Percentiles rank a stretch among this genome's conserved stretches.
Conservation (phyloP, 2,888 invertebrate genomes). For the Nomada ferruginata region DNA sequence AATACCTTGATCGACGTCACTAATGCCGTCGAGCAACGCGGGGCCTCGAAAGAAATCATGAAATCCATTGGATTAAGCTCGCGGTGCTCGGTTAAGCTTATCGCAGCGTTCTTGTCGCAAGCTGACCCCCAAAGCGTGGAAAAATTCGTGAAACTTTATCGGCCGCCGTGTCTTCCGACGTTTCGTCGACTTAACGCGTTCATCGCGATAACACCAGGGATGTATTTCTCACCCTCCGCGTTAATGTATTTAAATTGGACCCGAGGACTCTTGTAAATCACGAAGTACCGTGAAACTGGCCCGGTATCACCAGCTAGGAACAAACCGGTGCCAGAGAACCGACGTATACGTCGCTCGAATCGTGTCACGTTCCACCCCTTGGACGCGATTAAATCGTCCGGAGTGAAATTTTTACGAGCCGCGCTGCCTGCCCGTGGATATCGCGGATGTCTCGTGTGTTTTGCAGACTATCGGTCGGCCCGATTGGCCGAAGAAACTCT, state of each 20-base stretch:
- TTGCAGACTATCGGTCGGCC: slow-evolving; percentile 62
- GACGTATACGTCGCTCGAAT: slow-evolving; percentile 1
- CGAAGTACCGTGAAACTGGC: slow-evolving; percentile 20
- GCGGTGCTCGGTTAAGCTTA: not conserved
- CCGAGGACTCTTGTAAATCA: slow-evolving; percentile 32
- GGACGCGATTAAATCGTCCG: slow-evolving; percentile 55
- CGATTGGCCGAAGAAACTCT: slow-evolving; percentile 69
- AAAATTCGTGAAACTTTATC: slow-evolving; percentile 46
- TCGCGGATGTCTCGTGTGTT: slow-evolving; percentile 56
- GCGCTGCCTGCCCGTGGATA: slow-evolving; percentile 20
- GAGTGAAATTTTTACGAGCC: slow-evolving; percentile 42
- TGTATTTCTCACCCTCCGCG: slow-evolving; percentile 31
- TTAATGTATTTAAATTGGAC: slow-evolving; percentile 52
- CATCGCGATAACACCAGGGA: not conserved
- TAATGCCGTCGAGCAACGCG: not conserved
- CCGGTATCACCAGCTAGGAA: slow-evolving; percentile 11
- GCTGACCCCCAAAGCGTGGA: slow-evolving; percentile 9
- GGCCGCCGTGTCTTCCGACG: slow-evolving; percentile 23
- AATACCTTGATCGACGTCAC: slow-evolving; percentile 4
- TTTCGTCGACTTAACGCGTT: slow-evolving; percentile 36
- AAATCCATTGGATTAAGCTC: slow-evolving; percentile 24
- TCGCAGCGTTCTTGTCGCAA: slow-evolving; percentile 13
- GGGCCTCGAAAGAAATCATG: not conserved
- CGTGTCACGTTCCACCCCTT: slow-evolving; percentile 1
- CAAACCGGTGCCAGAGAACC: slow-evolving; percentile 7